Evolutionary conservation across 1,140 invertebrate species (phyloP), one percentile per base, ranked within the genome.

Genomic region (Drosophila lacertosa): DNA sequence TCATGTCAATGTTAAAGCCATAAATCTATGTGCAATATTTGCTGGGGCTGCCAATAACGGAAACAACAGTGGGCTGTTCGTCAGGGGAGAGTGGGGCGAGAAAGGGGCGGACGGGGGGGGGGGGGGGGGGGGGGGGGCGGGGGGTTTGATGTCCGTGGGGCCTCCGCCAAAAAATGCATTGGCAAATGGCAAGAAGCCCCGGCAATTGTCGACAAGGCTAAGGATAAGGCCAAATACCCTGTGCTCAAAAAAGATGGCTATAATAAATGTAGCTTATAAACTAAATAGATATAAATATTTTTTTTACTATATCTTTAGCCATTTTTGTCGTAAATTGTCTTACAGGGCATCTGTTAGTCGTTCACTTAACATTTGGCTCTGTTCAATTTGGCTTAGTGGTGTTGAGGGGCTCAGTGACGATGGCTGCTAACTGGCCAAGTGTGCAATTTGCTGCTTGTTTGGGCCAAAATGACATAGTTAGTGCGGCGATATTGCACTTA

Each of bases 11-110:
- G 58, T 76, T 64, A 66, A 68, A 59, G 69, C 74, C 74, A 76
- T 76, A 76, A 73, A 76, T 76, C 70, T 68, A 76, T 72, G 63
- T 72, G 55, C 62, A 66, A 71, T 74, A 74, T 74, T 71, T 74
- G 54, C 47, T 24, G 32, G 20, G 37, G 29, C 67, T 70, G 67
- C 72, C 72, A 71, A 71, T 65, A 50, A 63, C 29, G 48, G 54
- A 44, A 48, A 42, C 22, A 51, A 35, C 22, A 37, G 3, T 5
- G 44, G 29, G 6, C 22, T 2, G 24, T 26, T 22, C 20, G 20
- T 4, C 20, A 22, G 20, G 4, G n/a, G n/a, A n/a, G n/a, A n/a
- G n/a, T n/a, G n/a, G n/a, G n/a, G n/a, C 37, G 37, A 3, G 9
- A 1, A 3, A 7, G 24, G 5, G 40, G 26, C 9, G 18, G 4